Conservation (phyloP, 2,113 vertebrate genomes). For the Ochotona curzoniae region DNA sequence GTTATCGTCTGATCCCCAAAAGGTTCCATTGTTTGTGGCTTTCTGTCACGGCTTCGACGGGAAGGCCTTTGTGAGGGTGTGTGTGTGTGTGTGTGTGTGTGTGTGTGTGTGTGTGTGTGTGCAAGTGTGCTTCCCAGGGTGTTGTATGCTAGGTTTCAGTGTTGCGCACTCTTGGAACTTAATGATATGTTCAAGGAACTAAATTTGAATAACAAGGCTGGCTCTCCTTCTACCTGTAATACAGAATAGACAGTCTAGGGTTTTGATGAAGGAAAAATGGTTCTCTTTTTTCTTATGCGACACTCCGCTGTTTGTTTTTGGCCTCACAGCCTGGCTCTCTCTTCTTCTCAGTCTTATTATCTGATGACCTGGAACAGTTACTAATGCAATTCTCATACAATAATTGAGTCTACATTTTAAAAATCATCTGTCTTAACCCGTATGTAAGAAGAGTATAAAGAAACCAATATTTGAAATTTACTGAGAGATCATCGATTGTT, state of each 20-base stretch:
- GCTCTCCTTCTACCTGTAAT: not conserved
- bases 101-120: not conserved
- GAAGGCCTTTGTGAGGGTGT: slow-evolving; percentile 44
- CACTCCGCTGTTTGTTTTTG: not conserved
- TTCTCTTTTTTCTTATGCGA: slow-evolving; percentile 16
- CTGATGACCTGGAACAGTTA: not conserved
- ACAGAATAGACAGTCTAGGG: not conserved
- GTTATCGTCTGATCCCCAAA: slow-evolving; percentile 64
- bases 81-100: not conserved
- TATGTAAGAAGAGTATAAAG: slow-evolving; percentile 2
- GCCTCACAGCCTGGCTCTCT: not conserved
- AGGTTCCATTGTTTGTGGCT: slow-evolving; percentile 68
- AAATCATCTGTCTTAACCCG: slow-evolving; percentile 51
- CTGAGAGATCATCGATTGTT: slow-evolving; percentile 64
- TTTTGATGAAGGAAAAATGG: slow-evolving; percentile 34
- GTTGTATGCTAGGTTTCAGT: slow-evolving; percentile 57
- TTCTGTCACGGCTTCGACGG: slow-evolving; percentile 60
- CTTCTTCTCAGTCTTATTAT: not conserved
- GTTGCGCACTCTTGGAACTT: not conserved
- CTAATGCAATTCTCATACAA: not conserved
- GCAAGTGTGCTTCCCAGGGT: not conserved
- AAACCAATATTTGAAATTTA: slow-evolving; percentile 71
- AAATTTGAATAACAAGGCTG: not conserved
- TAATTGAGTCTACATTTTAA: slow-evolving; percentile 51
- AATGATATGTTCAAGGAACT: not conserved